Base-by-base conservation (phyloP, 2,888 invertebrate genomes). In the Netelia melanura region DNA sequence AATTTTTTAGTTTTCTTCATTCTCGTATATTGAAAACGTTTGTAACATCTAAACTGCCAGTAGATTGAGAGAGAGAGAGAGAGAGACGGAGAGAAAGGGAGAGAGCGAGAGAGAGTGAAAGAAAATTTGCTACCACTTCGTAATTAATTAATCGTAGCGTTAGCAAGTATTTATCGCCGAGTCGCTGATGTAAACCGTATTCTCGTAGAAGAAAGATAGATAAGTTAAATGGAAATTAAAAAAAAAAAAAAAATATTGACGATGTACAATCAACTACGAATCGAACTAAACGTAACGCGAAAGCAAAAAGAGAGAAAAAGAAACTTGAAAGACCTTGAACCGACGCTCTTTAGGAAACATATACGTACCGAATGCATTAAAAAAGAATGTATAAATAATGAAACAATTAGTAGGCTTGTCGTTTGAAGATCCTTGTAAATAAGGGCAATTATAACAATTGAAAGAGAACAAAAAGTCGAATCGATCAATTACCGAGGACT, bases 181-280 rank as follows among this genome's bases (percentile, higher is more conserved):
- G 30, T 62, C 74, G 78, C 74, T 81, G 54, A 78, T 79, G 21
- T 65, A 44, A 62, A 38, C 62, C 30, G 65, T 77, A 77, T 52
- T 77, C 52, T 70, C 65, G 71, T 48, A 80, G 14, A 23, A 74
- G 43, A 56, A 21, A 65, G 65, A 11, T 62, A 76, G 54, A 44
- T 65, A 71, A 81, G 61, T 71, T 43, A 44, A 70, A 48, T 1
- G 71, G 43, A 61, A 23, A 62, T 61, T 21, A 71, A 21, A 21
- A 21, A 65, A 76, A 48, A 30, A 71, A 83, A 61, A 75, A 38
- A 71, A 71, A 78, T 14, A 82, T 78, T 44, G 86, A 84, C 85
- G 78, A 83, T 86, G 86, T 87, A 87, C 87, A 86, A 87, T 87
- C 84, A 84, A 87, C 80, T 86, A 79, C 82, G 83, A 85, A 85